Evolutionary conservation across 2,113 vertebrate species (phyloP).

Genomic region (Haemorhous mexicanus): DNA sequence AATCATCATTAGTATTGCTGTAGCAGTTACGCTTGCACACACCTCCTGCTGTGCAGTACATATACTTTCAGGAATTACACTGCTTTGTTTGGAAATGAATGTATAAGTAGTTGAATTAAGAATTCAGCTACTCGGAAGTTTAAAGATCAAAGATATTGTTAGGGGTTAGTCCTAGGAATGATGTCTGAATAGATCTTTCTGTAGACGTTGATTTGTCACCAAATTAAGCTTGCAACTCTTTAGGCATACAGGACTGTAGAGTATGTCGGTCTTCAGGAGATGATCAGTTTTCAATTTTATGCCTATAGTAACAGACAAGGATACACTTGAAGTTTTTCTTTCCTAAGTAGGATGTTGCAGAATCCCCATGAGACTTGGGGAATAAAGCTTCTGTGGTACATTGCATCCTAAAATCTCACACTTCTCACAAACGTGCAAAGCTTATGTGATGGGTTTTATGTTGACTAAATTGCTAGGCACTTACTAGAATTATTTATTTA

Average conservation of each 20-base stretch:
- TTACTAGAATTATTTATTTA: too few relatives aligned
- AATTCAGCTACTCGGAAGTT: not conserved
- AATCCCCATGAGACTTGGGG: not conserved
- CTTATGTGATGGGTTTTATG: too few relatives aligned
- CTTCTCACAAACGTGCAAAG: not conserved
- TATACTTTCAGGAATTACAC: not conserved
- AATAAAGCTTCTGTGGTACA: not conserved
- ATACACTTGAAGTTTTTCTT: not conserved
- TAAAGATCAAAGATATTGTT: not conserved
- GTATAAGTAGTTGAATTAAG: not conserved
- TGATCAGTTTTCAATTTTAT: not conserved
- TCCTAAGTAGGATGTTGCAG: not conserved
- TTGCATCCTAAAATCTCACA: not conserved
- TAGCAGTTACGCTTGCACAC: not conserved
- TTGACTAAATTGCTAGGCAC: too few relatives aligned
- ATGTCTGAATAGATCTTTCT: not conserved
- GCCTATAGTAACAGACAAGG: not conserved
- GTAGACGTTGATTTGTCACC: not conserved
- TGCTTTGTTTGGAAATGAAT: not conserved
- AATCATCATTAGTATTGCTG: not conserved
- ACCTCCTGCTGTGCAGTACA: not conserved
- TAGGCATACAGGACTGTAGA: not conserved
- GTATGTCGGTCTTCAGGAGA: not conserved
- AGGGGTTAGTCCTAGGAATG: not conserved
- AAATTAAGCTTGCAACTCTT: not conserved